Conservation (phyloP, 1,140 invertebrate genomes). For the Mycetomoellerius zeteki region DNA sequence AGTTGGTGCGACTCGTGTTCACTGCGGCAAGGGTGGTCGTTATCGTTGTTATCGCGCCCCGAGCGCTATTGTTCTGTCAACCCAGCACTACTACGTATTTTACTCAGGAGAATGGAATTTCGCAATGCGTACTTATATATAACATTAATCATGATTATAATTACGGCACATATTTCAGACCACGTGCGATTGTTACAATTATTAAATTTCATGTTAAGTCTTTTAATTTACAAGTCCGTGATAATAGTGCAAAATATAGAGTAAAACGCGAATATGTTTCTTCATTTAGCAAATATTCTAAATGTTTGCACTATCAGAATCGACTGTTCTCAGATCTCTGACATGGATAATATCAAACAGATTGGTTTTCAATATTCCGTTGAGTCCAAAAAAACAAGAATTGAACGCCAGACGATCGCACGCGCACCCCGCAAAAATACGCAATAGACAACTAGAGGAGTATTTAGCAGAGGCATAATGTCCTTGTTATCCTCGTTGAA, state of each 20-base stretch:
- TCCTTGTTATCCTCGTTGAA: conserved; percentile 66
- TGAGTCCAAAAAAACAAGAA: background rate
- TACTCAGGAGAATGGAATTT: conserved; percentile 39
- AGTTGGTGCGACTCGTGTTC: conserved; percentile 57
- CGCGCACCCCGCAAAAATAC: conserved; percentile 40
- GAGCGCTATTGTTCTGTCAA: conserved; percentile 41
- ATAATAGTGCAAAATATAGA: background rate
- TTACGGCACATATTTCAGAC: background rate
- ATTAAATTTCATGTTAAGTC: conserved; percentile 15
- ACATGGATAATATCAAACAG: conserved; percentile 1
- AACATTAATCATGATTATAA: conserved; percentile 48
- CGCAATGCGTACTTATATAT: conserved; percentile 24
- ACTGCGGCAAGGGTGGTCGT: conserved; percentile 56
- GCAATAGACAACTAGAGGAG: conserved; percentile 29
- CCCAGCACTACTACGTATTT: conserved; percentile 30
- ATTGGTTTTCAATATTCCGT: background rate
- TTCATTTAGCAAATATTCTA: background rate
- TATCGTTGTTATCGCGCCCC: conserved; percentile 65
- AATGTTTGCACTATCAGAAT: background rate
- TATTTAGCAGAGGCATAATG: conserved; percentile 53
- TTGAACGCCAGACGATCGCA: conserved; percentile 1
- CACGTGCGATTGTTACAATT: background rate
- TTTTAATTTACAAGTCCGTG: too few relatives aligned
- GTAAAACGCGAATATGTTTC: background rate
- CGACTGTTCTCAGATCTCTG: background rate